phyloP scores from a whole-genome alignment of 2,888 invertebrate genomes.

The Phalera bucephala region DNA sequence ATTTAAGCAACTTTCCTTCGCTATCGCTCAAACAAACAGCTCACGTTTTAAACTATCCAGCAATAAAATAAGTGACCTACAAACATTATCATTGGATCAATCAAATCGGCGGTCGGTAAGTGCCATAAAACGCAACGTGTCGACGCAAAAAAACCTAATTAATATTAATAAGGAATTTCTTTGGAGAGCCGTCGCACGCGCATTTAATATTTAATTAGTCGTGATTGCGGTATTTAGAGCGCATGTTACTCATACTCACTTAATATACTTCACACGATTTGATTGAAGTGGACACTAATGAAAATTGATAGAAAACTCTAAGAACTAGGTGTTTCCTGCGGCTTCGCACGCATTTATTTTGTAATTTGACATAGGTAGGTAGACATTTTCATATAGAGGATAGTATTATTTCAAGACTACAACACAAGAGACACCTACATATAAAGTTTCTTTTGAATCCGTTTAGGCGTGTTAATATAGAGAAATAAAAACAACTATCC shows the following conservation, averaged over 20 bases:
- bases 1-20: background rate
- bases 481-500: no score
- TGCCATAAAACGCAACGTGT: constrained; percentile 16
- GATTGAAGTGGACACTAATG: constrained; percentile 2
- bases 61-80: constrained; percentile 16
- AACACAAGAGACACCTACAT: no score
- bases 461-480: no score
- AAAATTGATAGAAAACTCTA: background rate
- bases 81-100: constrained; percentile 12
- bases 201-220: constrained; percentile 17
- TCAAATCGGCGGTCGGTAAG: constrained; percentile 9
- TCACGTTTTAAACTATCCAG: constrained; percentile 7
- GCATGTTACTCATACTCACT: constrained; percentile 2
- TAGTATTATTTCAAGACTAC: no score
- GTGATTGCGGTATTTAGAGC: constrained; percentile 26
- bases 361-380: no score
- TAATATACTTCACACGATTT: background rate
- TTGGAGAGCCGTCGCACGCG: constrained; percentile 16
- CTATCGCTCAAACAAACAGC: background rate
- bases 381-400: no score
- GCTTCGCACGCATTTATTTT: no score
- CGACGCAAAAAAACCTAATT: constrained; percentile 20
- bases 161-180: constrained; percentile 17
- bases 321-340: no score
- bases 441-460: no score